Evolutionary conservation across 2,888 invertebrate species (phyloP).

Genomic region (Lissonota sp.): DNA sequence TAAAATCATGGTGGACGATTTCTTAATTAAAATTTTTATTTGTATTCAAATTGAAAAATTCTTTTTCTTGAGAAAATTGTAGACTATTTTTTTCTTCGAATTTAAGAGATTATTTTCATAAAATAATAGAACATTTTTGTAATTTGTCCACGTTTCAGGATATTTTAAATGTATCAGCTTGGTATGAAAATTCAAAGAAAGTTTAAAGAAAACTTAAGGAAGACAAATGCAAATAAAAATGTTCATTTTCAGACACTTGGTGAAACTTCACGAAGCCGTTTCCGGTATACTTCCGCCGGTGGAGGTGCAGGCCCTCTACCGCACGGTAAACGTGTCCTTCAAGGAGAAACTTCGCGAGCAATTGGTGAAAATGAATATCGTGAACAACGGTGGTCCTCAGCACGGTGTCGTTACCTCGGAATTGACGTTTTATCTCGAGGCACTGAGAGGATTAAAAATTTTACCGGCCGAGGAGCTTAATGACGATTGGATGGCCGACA

Average conservation of each 20-base stretch:
- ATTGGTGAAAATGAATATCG: constrained; percentile 93
- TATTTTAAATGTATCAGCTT: neutral
- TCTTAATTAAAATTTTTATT: no score
- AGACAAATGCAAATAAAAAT: no score
- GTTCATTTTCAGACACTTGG: constrained; percentile 88
- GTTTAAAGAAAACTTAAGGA: no score
- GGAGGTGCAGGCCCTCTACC: constrained; percentile 91
- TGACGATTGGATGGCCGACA: constrained; percentile 92
- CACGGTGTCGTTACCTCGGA: constrained; percentile 98
- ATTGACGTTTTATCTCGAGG: constrained; percentile 95
- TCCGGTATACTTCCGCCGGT: constrained; percentile 92
- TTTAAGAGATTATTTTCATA: no score
- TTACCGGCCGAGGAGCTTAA: constrained; percentile 90
- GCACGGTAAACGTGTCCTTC: constrained; percentile 93
- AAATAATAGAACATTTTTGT: no score
- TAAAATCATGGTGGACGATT: no score
- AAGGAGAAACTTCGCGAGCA: constrained; percentile 94
- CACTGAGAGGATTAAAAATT: constrained; percentile 91
- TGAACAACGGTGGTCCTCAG: constrained; percentile 98
- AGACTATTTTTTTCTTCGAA: no score
- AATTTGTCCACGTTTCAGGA: constrained; percentile 1
- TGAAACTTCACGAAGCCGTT: constrained; percentile 96
- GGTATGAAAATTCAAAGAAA: no score
- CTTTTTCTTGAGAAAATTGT: no score
- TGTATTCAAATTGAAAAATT: no score